These are phyloP conservation scores for Rhinolophus sinicus DNA, from an alignment of 2,113 vertebrate genomes.

Conservation along the genomic window DNA sequence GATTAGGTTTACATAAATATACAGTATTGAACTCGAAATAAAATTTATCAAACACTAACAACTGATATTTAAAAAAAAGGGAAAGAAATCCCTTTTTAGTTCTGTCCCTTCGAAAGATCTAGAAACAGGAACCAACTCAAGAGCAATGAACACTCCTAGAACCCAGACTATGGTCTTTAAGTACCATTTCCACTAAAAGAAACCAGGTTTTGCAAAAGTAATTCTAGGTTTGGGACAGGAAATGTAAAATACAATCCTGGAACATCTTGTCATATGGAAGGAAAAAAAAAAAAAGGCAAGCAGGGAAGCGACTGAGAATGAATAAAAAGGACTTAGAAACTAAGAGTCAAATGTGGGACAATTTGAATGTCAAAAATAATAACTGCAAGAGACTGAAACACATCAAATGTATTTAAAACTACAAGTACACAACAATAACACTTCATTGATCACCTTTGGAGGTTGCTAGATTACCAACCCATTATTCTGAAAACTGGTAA, in stretches of 20 bases:
- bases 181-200: conserved; percentile 37
- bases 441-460: conserved; percentile 20
- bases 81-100: not conserved
- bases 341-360: not conserved
- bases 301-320: not conserved
- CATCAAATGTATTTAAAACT: conserved; percentile 15
- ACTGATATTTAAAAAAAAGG: not conserved
- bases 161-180: not conserved
- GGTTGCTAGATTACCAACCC: not conserved
- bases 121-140: conserved; percentile 26
- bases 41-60: not conserved
- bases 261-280: not conserved
- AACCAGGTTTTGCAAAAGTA: not conserved
- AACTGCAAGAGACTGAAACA: not conserved
- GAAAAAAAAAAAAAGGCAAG: not conserved
- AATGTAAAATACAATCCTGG: conserved; percentile 29
- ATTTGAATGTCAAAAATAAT: conserved; percentile 47
- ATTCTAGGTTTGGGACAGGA: conserved; percentile 12
- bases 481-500: conserved; percentile 41
- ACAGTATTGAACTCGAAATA: conserved; percentile 3
- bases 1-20: conserved; percentile 1
- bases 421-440: not conserved
- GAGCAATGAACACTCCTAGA: not conserved
- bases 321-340: not conserved
- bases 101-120: not conserved